Evolutionary conservation across 2,113 vertebrate species (phyloP), one percentile per base, ranked within the genome.

Genomic region (Leptocoma aspasia): DNA sequence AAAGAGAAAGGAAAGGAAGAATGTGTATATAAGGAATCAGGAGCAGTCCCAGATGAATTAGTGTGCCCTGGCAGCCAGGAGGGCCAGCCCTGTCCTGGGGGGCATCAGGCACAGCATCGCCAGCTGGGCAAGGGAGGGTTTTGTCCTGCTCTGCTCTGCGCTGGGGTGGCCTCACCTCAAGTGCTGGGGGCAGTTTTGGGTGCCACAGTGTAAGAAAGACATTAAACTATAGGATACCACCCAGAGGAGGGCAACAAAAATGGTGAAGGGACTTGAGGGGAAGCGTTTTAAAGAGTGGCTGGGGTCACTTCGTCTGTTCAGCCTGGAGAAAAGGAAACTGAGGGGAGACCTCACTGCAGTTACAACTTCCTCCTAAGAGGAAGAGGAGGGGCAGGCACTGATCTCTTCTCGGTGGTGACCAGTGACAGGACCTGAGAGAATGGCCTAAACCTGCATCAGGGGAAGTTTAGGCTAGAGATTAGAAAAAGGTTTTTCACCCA

Each of bases 1-100:
- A 41, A 78, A 44, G 23, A 35, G 23, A 50, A 71, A 50, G 19
- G 6, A 83, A 76, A 69, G 23, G 45, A 57, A 52, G 9, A 78
- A 50, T 11, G 5, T 28, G 6, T 42, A 56, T 56, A 37, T 77
- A 35, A 47, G 41, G 16, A 50, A 83, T 30, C 26, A 50, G 39
- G 30, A 81, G 6, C 13, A 57, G 13, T 42, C 21, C 6, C 27
- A 66, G 11, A 6, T 41, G 24, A 50, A 53, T 37, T 5, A 33
- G 11, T 33, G 21, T 22, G 14, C 6, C 11, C 22, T 60, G 45
- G 33, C 10, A 45, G 18, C 26, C 39, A 53, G 33, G 14, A 33
- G 22, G 11, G 17, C 1, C 27, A 44, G 0, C 5, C 1, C 0
- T 26, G 10, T 49, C 20, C 13, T 57, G 31, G 22, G 9, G 16